Evolutionary conservation across 1,140 invertebrate genomes (phyloP).

Genomic region (Pogonognathellus flavescens): DNA sequence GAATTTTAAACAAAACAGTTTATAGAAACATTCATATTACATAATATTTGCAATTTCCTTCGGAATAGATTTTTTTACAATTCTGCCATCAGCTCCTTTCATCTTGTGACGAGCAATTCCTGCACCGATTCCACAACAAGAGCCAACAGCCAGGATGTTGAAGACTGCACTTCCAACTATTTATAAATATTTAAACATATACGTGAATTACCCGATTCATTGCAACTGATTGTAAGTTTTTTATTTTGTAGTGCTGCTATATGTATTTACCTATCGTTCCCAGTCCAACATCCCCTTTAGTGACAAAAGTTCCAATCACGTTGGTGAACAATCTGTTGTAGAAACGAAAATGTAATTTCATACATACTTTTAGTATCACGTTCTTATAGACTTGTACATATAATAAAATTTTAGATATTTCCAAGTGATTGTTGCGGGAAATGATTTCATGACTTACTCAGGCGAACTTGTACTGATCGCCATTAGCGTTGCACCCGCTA

Average conservation of each 20-base stretch:
- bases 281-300: constrained; percentile 84
- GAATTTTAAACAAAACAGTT: constrained; percentile 56
- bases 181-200: background rate
- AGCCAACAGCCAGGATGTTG: constrained; percentile 92
- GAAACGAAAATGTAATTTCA: no score
- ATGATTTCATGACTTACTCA: constrained; percentile 72
- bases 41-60: no score
- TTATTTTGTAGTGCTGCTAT: background rate
- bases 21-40: background rate
- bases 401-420: no score
- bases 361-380: no score
- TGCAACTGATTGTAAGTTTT: no score
- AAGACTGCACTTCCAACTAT: constrained; percentile 84
- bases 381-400: no score
- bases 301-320: constrained; percentile 87
- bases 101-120: constrained; percentile 77
- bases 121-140: constrained; percentile 87
- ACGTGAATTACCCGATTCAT: no score
- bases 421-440: no score
- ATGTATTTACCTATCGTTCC: constrained; percentile 71
- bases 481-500: constrained; percentile 94
- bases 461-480: constrained; percentile 92
- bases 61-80: no score
- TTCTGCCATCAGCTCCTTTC: constrained; percentile 29
- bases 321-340: constrained; percentile 81